Conservation (phyloP, 1,140 invertebrate species). For the Phymorhynchus buccinoides region DNA sequence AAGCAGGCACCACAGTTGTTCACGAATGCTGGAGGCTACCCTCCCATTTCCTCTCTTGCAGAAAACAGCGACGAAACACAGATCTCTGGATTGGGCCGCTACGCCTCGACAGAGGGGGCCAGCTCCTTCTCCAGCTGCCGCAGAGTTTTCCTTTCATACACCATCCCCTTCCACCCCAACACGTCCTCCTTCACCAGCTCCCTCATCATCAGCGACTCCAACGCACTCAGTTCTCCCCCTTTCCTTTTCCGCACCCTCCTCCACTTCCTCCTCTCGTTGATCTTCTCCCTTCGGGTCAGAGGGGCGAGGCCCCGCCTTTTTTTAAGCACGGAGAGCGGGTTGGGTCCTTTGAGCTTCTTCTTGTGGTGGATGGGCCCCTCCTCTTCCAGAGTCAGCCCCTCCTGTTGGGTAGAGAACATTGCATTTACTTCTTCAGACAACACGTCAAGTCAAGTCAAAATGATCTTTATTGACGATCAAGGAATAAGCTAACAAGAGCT, state of each 20-base stretch:
- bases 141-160: not conserved
- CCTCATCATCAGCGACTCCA: not conserved
- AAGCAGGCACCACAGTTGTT: too few species aligned
- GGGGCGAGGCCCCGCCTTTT: conserved; percentile 75
- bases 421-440: too few species aligned
- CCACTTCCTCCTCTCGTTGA: not conserved
- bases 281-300: not conserved
- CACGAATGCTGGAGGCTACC: too few species aligned
- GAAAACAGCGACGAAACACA: too few species aligned
- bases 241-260: not conserved
- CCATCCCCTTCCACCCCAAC: not conserved
- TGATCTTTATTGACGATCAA: too few species aligned
- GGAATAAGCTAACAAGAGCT: too few species aligned
- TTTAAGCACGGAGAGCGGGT: conserved; percentile 92
- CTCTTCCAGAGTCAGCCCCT: conserved; percentile 59
- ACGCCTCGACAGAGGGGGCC: too few species aligned
- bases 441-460: too few species aligned
- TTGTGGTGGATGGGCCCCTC: conserved; percentile 69
- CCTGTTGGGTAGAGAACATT: too few species aligned
- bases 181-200: not conserved
- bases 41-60: too few species aligned
- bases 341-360: conserved; percentile 79
- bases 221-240: too few species aligned
- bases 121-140: not conserved
- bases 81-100: too few species aligned